These are phyloP conservation scores for Eilema sororculum DNA, from an alignment of 2,888 invertebrate genomes.

Conservation along the genomic window DNA sequence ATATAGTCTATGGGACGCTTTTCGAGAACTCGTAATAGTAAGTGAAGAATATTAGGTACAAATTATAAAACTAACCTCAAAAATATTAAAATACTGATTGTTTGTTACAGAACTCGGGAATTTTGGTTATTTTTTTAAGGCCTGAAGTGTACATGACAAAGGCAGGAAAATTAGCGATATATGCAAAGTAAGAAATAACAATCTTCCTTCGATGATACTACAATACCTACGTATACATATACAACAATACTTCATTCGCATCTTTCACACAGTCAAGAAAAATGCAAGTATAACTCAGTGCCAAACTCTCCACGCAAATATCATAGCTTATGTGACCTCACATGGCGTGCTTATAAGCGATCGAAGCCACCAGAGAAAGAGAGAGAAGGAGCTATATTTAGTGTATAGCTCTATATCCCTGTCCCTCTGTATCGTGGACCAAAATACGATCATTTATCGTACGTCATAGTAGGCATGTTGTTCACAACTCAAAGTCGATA, in stretches of 20 bases:
- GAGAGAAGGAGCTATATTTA: too few species aligned
- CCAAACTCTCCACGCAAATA: background rate
- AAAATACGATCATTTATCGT: too few species aligned
- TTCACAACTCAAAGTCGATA: background rate
- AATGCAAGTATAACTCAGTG: background rate
- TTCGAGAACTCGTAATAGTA: background rate
- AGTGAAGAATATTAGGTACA: background rate
- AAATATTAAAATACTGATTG: slow-evolving; percentile 3
- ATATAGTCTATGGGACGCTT: background rate
- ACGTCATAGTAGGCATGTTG: too few species aligned
- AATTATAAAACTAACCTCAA: background rate
- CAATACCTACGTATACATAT: background rate
- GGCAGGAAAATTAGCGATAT: background rate
- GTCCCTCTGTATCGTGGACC: too few species aligned
- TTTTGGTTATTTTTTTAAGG: background rate
- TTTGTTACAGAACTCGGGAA: background rate
- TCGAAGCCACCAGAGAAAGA: too few species aligned
- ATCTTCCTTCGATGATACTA: background rate
- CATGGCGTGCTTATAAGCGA: too few species aligned
- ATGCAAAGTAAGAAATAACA: background rate
- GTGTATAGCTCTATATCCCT: too few species aligned
- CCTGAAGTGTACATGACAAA: background rate
- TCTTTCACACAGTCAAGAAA: slow-evolving; percentile 1
- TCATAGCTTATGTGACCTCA: too few species aligned
- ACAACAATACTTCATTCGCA: background rate